Conservation (phyloP, 2,113 vertebrate genomes). For the Callionymus lyra region DNA sequence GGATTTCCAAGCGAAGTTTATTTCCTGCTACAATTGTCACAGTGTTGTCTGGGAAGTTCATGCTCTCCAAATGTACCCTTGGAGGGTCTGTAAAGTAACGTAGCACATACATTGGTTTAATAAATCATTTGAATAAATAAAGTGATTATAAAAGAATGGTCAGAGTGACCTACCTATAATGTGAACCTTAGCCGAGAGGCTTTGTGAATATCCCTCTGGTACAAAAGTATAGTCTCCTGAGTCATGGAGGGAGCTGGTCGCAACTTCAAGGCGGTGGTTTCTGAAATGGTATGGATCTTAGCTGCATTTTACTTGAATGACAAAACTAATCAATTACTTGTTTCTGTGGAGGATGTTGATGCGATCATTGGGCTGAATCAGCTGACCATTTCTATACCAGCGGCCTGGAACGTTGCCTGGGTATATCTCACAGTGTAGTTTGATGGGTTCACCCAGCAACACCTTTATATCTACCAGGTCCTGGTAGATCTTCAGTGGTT, state of each 20-base stretch:
- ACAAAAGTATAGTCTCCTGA: conserved; percentile 90
- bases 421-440: conserved; percentile 84
- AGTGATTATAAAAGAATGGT: background rate
- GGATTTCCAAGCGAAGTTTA: conserved; percentile 92
- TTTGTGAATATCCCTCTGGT: conserved; percentile 83
- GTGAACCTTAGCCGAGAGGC: conserved; percentile 81
- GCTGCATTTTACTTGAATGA: background rate
- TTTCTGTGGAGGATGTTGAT: conserved; percentile 82
- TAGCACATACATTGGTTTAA: background rate
- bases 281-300: conserved; percentile 51
- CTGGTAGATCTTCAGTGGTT: conserved; percentile 84
- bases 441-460: conserved; percentile 79
- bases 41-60: conserved; percentile 81
- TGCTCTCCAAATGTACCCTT: conserved; percentile 80
- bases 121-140: background rate
- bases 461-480: conserved; percentile 79
- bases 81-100: conserved; percentile 77
- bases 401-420: conserved; percentile 83
- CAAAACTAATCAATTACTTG: conserved; percentile 60
- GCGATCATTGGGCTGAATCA: conserved; percentile 80
- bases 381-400: conserved; percentile 92
- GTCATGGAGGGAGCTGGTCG: conserved; percentile 73
- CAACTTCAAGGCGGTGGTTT: conserved; percentile 81
- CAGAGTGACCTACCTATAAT: conserved; percentile 73
- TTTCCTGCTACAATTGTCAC: conserved; percentile 88